phyloP scores from a whole-genome alignment of 2,888 invertebrate genomes.

The Archips crataeganus region DNA sequence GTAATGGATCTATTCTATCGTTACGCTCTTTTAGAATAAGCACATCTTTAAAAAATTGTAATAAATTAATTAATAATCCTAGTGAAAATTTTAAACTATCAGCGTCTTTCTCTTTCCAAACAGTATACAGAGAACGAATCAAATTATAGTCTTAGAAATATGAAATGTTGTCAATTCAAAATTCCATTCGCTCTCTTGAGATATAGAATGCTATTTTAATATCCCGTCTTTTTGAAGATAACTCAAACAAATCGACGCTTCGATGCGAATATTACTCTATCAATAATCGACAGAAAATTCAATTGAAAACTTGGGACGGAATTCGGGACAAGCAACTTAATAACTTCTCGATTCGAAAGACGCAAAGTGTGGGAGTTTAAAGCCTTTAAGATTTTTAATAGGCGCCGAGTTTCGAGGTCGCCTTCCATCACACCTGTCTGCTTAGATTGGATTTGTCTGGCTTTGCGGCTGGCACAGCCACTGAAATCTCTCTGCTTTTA shows the following conservation, averaged over 20 bases:
- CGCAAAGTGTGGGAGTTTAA: slow-evolving; percentile 26
- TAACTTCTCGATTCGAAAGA: slow-evolving; percentile 23
- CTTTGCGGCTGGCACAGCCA: not conserved
- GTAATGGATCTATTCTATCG: no score
- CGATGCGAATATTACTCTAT: slow-evolving; percentile 32
- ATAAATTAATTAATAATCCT: no score
- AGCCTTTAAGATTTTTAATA: slow-evolving; percentile 33
- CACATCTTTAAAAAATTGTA: no score
- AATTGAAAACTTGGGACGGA: slow-evolving; percentile 36
- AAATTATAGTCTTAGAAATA: no score
- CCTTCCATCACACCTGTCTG: slow-evolving; percentile 12
- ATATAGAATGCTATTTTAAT: slow-evolving; percentile 35
- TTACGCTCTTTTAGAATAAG: no score
- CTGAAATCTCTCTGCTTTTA: not conserved
- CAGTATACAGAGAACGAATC: no score
- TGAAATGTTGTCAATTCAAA: no score
- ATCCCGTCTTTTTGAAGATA: slow-evolving; percentile 29
- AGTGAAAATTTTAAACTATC: no score
- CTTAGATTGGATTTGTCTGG: slow-evolving; percentile 7
- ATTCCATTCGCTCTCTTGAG: not conserved
- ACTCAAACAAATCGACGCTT: slow-evolving; percentile 32
- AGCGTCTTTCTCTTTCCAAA: no score
- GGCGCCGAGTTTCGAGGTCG: slow-evolving; percentile 4
- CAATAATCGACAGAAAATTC: slow-evolving; percentile 34
- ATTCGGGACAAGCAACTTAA: slow-evolving; percentile 24